Evolutionary conservation across 2,113 vertebrate species (phyloP).

Genomic region (Circaetus gallicus): DNA sequence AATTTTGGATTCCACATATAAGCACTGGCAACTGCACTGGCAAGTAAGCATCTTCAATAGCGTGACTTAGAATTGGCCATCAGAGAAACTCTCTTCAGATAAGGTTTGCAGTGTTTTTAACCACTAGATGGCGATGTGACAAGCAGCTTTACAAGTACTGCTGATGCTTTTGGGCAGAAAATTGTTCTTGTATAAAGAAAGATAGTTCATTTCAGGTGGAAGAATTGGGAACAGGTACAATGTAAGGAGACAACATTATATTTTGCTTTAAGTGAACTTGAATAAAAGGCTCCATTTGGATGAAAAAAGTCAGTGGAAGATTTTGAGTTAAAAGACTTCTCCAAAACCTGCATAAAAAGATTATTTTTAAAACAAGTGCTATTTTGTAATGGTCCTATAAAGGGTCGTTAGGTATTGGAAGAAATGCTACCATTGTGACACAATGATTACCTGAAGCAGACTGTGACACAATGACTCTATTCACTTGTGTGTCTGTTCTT

Average conservation of each 20-base stretch:
- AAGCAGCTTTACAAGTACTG: background rate
- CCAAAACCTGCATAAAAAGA: background rate
- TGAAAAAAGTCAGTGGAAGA: background rate
- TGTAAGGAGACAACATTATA: background rate
- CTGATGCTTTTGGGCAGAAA: background rate
- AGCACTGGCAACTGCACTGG: fast-evolving
- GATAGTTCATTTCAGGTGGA: background rate
- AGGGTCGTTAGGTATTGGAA: background rate
- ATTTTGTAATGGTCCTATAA: background rate
- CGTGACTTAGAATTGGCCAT: background rate
- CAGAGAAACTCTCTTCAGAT: background rate
- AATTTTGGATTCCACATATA: background rate
- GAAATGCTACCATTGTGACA: background rate
- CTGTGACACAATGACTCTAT: background rate
- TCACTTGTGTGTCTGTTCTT: background rate
- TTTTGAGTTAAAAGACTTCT: background rate
- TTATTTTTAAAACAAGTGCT: background rate
- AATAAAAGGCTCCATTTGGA: background rate
- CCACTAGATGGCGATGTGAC: slow-evolving; percentile 25
- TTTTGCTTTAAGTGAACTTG: background rate
- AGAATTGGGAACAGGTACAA: background rate
- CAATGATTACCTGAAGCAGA: background rate
- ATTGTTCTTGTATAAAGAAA: background rate
- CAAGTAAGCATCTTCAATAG: background rate
- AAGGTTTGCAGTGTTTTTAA: background rate